Base-by-base conservation (phyloP, 1,140 invertebrate genomes). In the Coelopa frigida region DNA sequence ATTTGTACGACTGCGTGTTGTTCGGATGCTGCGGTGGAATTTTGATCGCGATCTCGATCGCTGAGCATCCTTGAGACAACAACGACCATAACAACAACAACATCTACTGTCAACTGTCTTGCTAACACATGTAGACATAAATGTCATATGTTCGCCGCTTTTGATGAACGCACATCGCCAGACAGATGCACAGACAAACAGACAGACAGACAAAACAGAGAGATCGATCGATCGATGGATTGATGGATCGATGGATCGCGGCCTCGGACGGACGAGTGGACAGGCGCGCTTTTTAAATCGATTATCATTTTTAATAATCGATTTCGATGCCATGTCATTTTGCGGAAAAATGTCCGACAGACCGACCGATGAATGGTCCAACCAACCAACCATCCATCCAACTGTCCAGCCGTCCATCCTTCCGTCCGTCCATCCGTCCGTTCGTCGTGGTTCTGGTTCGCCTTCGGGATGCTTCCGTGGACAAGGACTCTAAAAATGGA, bases 301-400 rank as follows among this genome's bases (percentile, higher is more conserved):
- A 66, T 66, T 66, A 65, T 66, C 62, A 65, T 62, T 65, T 66
- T 65, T 66, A 62, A 66, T 65, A 66, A 66, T 63, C 61, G 63
- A 55, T 60, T 60, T 59, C 45, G n/a, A n/a, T n/a, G n/a, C n/a
- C n/a, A n/a, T n/a, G n/a, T n/a, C n/a, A n/a, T n/a, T n/a, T n/a
- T n/a, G n/a, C n/a, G n/a, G n/a, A n/a, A n/a, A n/a, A n/a, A n/a
- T n/a, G n/a, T n/a, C n/a, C n/a, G n/a, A n/a, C n/a, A n/a, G n/a
- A n/a, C n/a, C n/a, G n/a, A n/a, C n/a, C n/a, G n/a, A n/a, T n/a
- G n/a, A n/a, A n/a, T n/a, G n/a, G n/a, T n/a, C n/a, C n/a, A n/a
- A n/a, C n/a, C n/a, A n/a, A n/a, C n/a, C n/a, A n/a, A n/a, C n/a
- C n/a, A n/a, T n/a, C n/a, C n/a, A n/a, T n/a, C n/a, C n/a, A n/a